phyloP scores from a whole-genome alignment of 2,113 vertebrate genomes.

The Mesoclemmys tuberculata region DNA sequence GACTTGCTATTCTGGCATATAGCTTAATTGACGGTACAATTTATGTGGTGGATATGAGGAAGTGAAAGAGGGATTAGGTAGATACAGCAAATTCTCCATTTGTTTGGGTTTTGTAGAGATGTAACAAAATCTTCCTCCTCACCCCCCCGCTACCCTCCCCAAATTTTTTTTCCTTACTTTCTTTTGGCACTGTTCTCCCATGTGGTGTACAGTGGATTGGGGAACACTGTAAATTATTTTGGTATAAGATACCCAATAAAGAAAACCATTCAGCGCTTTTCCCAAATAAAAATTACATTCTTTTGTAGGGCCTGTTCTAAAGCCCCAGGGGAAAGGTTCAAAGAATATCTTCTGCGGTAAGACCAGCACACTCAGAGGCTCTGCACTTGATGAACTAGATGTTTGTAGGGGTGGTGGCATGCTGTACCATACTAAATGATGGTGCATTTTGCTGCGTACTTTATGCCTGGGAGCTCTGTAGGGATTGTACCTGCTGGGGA shows the following conservation, averaged over 20 bases:
- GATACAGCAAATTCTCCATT: neutral
- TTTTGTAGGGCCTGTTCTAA: neutral
- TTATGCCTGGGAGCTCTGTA: neutral
- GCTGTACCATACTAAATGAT: neutral
- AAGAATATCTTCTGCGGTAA: neutral
- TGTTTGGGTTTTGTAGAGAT: neutral
- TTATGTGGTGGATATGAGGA: neutral
- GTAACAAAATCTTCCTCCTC: too few relatives aligned
- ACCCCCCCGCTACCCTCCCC: too few relatives aligned
- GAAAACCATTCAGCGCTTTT: neutral
- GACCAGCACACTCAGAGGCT: neutral
- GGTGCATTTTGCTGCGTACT: neutral
- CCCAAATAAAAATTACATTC: neutral
- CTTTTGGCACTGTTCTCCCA: neutral
- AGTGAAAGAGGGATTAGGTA: neutral
- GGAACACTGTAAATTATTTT: neutral
- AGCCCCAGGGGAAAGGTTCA: neutral
- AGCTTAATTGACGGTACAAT: neutral
- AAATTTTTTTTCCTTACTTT: neutral
- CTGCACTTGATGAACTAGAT: neutral
- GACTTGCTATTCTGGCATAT: neutral
- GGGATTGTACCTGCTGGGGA: neutral
- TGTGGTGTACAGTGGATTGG: neutral
- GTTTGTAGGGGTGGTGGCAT: neutral
- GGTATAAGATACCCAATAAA: neutral